A percentile compares a stretch with the other conserved stretches of the same genome.
phyloP scores from a whole-genome alignment of 1,140 invertebrate genomes.

The Pogonomyrmex barbatus region DNA sequence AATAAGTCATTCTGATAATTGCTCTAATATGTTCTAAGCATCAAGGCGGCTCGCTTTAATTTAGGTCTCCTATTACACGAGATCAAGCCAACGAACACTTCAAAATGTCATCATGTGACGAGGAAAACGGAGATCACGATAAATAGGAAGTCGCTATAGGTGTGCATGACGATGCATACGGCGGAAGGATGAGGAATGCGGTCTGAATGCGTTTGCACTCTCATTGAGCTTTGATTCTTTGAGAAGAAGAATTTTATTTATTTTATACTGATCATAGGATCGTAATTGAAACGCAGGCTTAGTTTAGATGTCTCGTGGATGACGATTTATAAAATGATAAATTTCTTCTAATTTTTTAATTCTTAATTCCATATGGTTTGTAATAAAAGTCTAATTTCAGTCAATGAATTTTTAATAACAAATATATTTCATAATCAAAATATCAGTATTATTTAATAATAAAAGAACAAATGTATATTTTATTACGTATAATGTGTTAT shows the following conservation, averaged over 20 bases:
- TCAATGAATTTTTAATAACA: not conserved
- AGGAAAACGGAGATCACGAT: conserved; percentile 45
- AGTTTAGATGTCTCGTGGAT: conserved; percentile 10
- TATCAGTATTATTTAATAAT: not conserved
- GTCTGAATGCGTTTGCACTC: conserved; percentile 41
- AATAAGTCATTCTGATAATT: conserved; percentile 65
- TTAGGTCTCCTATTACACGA: conserved; percentile 31
- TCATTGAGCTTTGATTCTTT: conserved; percentile 29
- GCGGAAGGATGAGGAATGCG: conserved; percentile 5
- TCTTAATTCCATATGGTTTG: not conserved
- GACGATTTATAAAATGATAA: not conserved
- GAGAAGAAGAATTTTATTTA: conserved; percentile 41
- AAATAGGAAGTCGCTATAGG: conserved; percentile 47
- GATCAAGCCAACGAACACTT: conserved; percentile 28
- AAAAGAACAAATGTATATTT: not conserved
- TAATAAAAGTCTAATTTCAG: not conserved
- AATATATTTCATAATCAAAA: conserved; percentile 3
- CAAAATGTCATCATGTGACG: conserved; percentile 19
- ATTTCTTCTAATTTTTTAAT: not conserved
- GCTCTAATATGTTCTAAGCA: conserved; percentile 47
- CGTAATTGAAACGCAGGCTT: conserved; percentile 7
- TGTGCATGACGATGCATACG: conserved; percentile 37
- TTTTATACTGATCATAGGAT: not conserved
- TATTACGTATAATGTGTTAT: not conserved
- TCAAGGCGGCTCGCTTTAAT: conserved; percentile 46